Base-by-base conservation (phyloP, 2,113 vertebrate genomes). In the Echinops telfairi region DNA sequence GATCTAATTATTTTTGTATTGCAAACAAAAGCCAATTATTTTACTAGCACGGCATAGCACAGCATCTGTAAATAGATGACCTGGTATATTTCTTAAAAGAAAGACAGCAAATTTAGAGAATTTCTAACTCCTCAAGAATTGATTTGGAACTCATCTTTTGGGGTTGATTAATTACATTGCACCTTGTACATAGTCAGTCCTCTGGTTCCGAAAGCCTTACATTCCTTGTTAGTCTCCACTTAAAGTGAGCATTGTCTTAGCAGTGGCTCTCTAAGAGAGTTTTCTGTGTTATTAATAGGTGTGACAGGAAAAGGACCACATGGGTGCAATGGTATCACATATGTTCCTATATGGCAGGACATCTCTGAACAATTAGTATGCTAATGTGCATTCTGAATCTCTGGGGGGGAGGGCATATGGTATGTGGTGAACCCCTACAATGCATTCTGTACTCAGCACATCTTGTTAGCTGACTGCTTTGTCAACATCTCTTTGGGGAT, bases 1-100 rank as follows among this genome's bases (percentile, higher is more conserved):
- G n/a, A n/a, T n/a, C 47, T 80, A 70, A 82, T 75, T 92, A 81
- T 75, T 47, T 87, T 23, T 27, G 57, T 38, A 62, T 31, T 57
- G 43, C 33, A 85, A 86, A 90, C 53, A 92, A 85, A 84, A 94
- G 36, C 23, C 73, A 23, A 76, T 58, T 75, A 60, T 93, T 94
- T 93, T 73, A 64, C 62, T 88, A 83, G 79, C 7, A 53, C 43
- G 83, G 0, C 57, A 25, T 23, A 82, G 29, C 4, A 17, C 77
- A 36, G 4, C 80, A 47, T 75, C 10, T 87, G 0, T 57, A 82
- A 87, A 36, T 23, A 76, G 15, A 6, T 92, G 47, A 47, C 4
- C 79, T 70, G 64, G 84, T 66, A 71, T 12, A 75, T 6, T 47
- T 90, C 6, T 81, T 90, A 33, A 81, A 43, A 92, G 27, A 75